Conservation (phyloP, 1,140 invertebrate species). For the Trypoxylus dichotomus region DNA sequence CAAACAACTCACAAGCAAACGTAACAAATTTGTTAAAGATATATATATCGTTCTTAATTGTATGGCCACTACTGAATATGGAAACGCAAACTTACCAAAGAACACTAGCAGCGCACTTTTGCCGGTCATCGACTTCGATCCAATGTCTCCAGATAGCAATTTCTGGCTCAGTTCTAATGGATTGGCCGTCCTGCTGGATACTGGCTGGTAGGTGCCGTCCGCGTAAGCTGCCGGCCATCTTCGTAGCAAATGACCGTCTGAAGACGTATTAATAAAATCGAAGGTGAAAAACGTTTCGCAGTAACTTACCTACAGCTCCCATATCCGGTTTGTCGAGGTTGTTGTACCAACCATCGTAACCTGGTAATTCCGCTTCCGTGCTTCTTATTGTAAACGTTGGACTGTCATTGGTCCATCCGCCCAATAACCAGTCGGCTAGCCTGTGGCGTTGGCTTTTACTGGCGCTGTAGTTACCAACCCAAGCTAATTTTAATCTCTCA, state of each 20-base stretch:
- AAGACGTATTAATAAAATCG: not conserved
- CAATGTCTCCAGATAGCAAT: conserved; percentile 57
- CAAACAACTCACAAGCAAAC: too few relatives aligned
- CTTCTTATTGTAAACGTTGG: conserved; percentile 34
- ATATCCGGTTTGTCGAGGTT: conserved; percentile 62
- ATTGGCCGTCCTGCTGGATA: conserved; percentile 57
- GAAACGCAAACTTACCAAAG: conserved; percentile 60
- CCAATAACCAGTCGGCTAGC: conserved; percentile 33
- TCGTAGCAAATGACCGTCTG: conserved; percentile 59
- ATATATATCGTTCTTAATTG: too few relatives aligned
- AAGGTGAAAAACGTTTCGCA: not conserved
- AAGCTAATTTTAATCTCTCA: not conserved
- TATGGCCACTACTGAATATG: too few relatives aligned
- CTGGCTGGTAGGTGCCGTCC: conserved; percentile 65
- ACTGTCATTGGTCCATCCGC: conserved; percentile 26
- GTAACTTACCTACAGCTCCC: conserved; percentile 60
- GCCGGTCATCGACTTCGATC: conserved; percentile 57
- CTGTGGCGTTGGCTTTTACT: not conserved
- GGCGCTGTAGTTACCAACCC: not conserved
- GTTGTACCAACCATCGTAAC: conserved; percentile 70
- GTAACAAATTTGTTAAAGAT: too few relatives aligned
- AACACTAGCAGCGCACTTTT: conserved; percentile 69
- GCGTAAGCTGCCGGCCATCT: conserved; percentile 63
- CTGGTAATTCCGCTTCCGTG: conserved; percentile 54
- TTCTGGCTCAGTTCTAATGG: conserved; percentile 60